These are phyloP conservation scores for Drosophila athabasca DNA, from an alignment of 1,140 invertebrate genomes.

Conservation along the genomic window DNA sequence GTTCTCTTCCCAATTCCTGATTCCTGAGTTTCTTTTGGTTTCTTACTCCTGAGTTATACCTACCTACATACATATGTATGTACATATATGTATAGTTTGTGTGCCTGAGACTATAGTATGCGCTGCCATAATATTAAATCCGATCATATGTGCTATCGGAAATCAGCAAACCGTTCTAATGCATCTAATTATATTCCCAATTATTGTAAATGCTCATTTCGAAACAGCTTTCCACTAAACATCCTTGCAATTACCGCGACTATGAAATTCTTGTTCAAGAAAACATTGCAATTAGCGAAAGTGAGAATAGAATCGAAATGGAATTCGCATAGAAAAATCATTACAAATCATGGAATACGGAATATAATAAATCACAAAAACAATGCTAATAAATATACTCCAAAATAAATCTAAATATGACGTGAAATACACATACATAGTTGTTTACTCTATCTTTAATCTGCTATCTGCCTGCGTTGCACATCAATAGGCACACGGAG, in stretches of 20 bases:
- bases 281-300: slow-evolving; percentile 38
- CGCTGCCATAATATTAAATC: slow-evolving; percentile 24
- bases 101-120: slow-evolving; percentile 10
- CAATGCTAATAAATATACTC: slow-evolving; percentile 65
- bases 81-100: slow-evolving; percentile 5
- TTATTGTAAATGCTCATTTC: slow-evolving; percentile 7
- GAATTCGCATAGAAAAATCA: slow-evolving; percentile 18
- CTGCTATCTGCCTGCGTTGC: slow-evolving; percentile 10
- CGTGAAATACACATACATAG: slow-evolving; percentile 9
- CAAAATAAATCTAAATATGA: slow-evolving; percentile 54
- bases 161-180: slow-evolving; percentile 5
- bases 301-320: slow-evolving; percentile 20
- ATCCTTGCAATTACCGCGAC: slow-evolving; percentile 40
- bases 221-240: slow-evolving; percentile 11
- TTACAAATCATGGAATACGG: slow-evolving; percentile 59
- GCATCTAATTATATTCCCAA: background rate
- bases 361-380: slow-evolving; percentile 44
- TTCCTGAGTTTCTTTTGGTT: background rate
- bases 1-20: background rate
- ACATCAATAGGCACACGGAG: background rate
- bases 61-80: background rate
- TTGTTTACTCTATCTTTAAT: slow-evolving; percentile 29
- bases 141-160: background rate
- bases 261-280: slow-evolving; percentile 44
- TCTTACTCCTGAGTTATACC: background rate